Base-by-base conservation (phyloP, 2,113 vertebrate species). In the Cyanoderma ruficeps region DNA sequence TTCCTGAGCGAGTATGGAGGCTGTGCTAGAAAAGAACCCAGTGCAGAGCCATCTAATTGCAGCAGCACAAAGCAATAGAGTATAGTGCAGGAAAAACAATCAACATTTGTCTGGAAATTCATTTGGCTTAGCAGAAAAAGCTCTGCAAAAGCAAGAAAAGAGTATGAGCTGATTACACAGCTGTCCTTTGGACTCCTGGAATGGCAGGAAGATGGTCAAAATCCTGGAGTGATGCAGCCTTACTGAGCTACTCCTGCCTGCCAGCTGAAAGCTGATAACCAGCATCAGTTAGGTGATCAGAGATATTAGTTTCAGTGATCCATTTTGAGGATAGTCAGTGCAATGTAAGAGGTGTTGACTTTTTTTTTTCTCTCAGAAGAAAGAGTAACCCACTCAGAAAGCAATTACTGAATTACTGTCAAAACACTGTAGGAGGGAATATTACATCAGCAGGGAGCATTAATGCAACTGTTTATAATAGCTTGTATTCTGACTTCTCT, bases 381-480 rank as follows among this genome's bases (percentile, higher is more conserved):
- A 92, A 56, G 11, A 47, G 37, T 57, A 92, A 46, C 31, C 55
- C 75, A 70, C 41, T 95, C 80, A 89, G 92, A 97, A 95, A 96
- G 83, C 75, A 92, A 77, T 60, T 86, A 91, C 71, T 87, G 27
- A 81, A 80, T 49, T 83, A 93, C 76, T 94, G 76, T 93, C 60
- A 89, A 88, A 96, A 95, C 82, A 57, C 72, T 89, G 72, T 60
- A 68, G 90, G 92, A 84, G 96, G 74, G 87, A 95, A 59, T 81
- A 90, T 95, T 94, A 67, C 61, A 71, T 92, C 78, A 94, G 60
- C 77, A 76, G 50, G 41, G 33, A 78, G 37, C 61, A 22, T 55
- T 93, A 80, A 89, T 70, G 64, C 71, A 93, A 81, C 44, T 0
- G 0, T 88, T 91, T 80, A 74, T 94, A 95, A 92, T 52, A 80